A percentile compares a stretch with the other conserved stretches of the same genome.
Conservation (phyloP, 1,140 invertebrate genomes). For the Drosophila ironensis region DNA sequence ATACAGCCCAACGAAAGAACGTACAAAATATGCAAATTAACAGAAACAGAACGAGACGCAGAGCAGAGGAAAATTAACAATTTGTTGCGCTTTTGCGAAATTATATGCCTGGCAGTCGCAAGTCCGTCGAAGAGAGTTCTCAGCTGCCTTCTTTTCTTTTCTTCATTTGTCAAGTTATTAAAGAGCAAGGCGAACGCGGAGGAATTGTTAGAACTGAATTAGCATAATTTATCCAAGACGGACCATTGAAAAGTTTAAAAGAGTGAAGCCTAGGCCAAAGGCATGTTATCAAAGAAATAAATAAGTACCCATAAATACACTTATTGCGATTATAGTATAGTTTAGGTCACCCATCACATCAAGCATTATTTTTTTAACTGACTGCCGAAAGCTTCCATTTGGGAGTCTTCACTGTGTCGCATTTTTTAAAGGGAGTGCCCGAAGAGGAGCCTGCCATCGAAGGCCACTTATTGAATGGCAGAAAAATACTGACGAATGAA, state of each 20-base stretch:
- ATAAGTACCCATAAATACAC: too few species aligned
- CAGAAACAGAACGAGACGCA: conserved; percentile 22
- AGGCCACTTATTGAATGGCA: conserved; percentile 63
- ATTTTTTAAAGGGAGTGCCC: conserved; percentile 1
- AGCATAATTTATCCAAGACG: conserved; percentile 70
- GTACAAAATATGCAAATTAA: conserved; percentile 65
- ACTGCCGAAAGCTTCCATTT: neutral
- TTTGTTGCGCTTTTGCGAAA: conserved; percentile 77
- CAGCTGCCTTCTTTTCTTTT: conserved; percentile 32
- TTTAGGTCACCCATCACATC: too few species aligned
- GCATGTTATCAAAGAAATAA: too few species aligned
- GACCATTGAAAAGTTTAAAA: neutral
- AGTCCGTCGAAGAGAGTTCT: conserved; percentile 42
- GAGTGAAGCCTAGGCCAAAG: conserved; percentile 3
- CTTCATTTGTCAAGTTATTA: conserved; percentile 73
- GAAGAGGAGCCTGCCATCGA: neutral
- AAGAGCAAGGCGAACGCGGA: conserved; percentile 6
- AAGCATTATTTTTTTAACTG: too few species aligned
- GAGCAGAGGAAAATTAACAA: conserved; percentile 72
- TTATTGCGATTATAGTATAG: too few species aligned
- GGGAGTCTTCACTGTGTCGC: neutral
- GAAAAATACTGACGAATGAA: conserved; percentile 61
- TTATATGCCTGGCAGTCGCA: conserved; percentile 63
- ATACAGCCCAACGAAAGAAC: conserved; percentile 5
- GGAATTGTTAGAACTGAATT: conserved; percentile 30